A percentile compares a stretch with the other conserved stretches of the same genome.
Conservation (phyloP, 2,888 invertebrate genomes). For the Timema podura region DNA sequence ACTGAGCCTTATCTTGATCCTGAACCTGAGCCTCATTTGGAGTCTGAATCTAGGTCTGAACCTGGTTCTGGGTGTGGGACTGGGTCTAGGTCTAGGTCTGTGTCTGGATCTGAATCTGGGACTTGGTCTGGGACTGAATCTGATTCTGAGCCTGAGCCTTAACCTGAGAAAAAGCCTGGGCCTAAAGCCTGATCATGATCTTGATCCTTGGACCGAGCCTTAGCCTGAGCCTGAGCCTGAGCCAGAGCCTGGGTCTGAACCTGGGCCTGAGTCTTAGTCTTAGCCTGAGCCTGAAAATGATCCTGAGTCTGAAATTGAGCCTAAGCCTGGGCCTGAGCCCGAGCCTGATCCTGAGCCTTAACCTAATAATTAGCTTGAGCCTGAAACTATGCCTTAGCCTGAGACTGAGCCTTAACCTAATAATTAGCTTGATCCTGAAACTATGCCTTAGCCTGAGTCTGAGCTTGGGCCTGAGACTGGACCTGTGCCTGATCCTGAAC, state of each 20-base stretch:
- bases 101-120: constrained; percentile 31
- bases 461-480: constrained; percentile 7
- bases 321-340: constrained; percentile 31
- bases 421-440: constrained; percentile 39
- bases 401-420: constrained; percentile 24
- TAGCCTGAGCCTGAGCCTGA: constrained; percentile 34
- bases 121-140: constrained; percentile 31
- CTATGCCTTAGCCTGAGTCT: neutral
- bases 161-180: constrained; percentile 29
- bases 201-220: constrained; percentile 18
- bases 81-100: constrained; percentile 28
- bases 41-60: neutral
- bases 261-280: constrained; percentile 28
- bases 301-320: constrained; percentile 21
- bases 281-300: constrained; percentile 29
- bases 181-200: constrained; percentile 21
- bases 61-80: constrained; percentile 15
- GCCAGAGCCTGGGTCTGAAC: constrained; percentile 15
- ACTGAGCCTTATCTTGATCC: neutral
- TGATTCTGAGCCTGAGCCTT: constrained; percentile 31
- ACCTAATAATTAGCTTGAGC: constrained; percentile 33
- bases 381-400: constrained; percentile 30
- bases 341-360: constrained; percentile 31
- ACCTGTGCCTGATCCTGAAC: neutral
- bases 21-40: neutral